Conservation (phyloP, 2,888 invertebrate genomes). For the Steromphala cineraria region DNA sequence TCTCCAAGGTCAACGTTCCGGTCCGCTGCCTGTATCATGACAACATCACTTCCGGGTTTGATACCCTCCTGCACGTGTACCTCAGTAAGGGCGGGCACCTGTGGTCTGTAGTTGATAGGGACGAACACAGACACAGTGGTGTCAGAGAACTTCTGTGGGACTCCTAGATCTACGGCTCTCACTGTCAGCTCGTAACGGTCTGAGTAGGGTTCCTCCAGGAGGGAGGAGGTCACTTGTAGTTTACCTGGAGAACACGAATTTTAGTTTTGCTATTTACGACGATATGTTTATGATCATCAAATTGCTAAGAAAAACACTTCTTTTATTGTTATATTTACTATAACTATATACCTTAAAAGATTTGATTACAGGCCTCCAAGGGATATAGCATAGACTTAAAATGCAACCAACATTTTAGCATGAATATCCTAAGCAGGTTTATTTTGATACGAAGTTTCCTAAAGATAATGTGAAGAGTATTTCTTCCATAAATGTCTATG, state of each 20-base stretch:
- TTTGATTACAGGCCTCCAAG: no score
- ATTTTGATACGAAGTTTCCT: no score
- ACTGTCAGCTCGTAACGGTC: neutral
- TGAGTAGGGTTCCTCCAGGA: neutral
- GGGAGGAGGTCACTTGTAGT: neutral
- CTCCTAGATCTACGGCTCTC: neutral
- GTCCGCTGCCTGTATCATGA: neutral
- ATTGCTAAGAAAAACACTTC: no score
- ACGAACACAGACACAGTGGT: slow-evolving; percentile 16
- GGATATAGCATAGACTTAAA: no score
- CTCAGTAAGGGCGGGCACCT: neutral
- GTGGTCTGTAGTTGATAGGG: slow-evolving; percentile 25
- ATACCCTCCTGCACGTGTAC: neutral
- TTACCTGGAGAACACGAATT: neutral
- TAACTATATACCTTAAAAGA: no score
- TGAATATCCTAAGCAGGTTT: no score
- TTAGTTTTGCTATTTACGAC: no score
- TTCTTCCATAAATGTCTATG: no score
- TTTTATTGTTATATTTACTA: no score
- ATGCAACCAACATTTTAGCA: no score
- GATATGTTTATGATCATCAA: no score
- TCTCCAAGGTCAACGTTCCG: neutral
- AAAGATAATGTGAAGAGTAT: no score
- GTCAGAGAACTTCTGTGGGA: neutral
- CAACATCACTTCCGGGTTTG: neutral